A percentile compares a stretch with the other conserved stretches of the same genome.
Evolutionary conservation across 1,140 invertebrate genomes (phyloP).

Genomic region (Neodiprion virginianus): DNA sequence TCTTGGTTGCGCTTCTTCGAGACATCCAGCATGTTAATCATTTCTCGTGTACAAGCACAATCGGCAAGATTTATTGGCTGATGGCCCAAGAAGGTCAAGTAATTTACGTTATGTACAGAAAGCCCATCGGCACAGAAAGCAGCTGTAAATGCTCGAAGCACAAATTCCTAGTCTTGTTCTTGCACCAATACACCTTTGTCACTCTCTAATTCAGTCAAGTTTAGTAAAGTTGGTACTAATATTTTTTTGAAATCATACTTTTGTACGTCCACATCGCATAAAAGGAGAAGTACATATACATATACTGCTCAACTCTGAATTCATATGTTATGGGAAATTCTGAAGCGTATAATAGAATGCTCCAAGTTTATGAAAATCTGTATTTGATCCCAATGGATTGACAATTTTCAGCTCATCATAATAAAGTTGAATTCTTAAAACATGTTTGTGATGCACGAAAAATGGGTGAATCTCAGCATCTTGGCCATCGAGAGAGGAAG

Average conservation of each 20-base stretch:
- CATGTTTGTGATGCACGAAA: slow-evolving; percentile 16
- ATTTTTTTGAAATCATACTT: slow-evolving; percentile 30
- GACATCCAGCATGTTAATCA: slow-evolving; percentile 25
- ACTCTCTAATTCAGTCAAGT: slow-evolving; percentile 25
- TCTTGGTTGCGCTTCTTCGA: slow-evolving; percentile 3
- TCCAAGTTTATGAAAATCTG: slow-evolving; percentile 31
- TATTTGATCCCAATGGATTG: slow-evolving; percentile 34
- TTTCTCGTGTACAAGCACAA: slow-evolving; percentile 29
- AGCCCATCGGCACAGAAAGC: slow-evolving; percentile 33
- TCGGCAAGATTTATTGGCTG: slow-evolving; percentile 35
- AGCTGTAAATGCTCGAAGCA: slow-evolving; percentile 29
- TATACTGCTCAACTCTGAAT: slow-evolving; percentile 32
- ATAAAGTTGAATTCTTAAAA: slow-evolving; percentile 24
- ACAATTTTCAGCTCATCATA: slow-evolving; percentile 34
- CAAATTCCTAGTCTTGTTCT: slow-evolving; percentile 21
- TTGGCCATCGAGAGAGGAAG: slow-evolving; percentile 25
- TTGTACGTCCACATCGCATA: slow-evolving; percentile 24
- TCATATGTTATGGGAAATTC: slow-evolving; percentile 32
- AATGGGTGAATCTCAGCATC: slow-evolving; percentile 29
- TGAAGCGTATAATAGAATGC: slow-evolving; percentile 31
- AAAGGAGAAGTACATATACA: slow-evolving; percentile 28
- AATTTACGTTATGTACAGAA: slow-evolving; percentile 32
- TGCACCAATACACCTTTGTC: slow-evolving; percentile 4
- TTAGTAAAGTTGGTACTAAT: slow-evolving; percentile 18
- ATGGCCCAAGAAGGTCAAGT: slow-evolving; percentile 31